These are phyloP conservation scores for Mola mola DNA, from an alignment of 2,113 vertebrate genomes.

Conservation along the genomic window DNA sequence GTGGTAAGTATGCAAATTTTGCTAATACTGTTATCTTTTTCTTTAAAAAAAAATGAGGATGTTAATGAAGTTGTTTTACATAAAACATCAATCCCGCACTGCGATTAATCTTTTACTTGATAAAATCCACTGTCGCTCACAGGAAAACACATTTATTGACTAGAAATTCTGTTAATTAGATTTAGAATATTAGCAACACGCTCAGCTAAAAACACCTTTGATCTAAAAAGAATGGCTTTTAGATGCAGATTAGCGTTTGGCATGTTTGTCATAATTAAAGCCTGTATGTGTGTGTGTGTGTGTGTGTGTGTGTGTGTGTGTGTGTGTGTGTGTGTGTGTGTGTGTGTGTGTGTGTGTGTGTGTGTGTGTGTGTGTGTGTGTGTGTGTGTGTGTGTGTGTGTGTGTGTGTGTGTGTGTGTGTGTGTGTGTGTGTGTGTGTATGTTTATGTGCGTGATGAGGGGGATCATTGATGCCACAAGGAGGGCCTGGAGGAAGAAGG, in stretches of 20 bases:
- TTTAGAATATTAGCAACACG: conserved; percentile 65
- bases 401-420: conserved; percentile 47
- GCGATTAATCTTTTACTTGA: conserved; percentile 21
- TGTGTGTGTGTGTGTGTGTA: conserved; percentile 14
- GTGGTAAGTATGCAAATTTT: conserved; percentile 25
- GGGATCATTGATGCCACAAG: conserved; percentile 55
- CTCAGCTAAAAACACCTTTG: conserved; percentile 70
- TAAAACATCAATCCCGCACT: too few relatives aligned
- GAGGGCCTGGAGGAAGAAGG: conserved; percentile 46
- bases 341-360: conserved; percentile 28
- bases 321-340: conserved; percentile 39
- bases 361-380: conserved; percentile 50
- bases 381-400: conserved; percentile 30
- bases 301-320: conserved; percentile 14
- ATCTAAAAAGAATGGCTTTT: conserved; percentile 74
- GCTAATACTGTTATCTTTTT: not conserved
- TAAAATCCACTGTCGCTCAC: conserved; percentile 23
- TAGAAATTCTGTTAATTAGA: conserved; percentile 56
- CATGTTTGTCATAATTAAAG: conserved; percentile 77
- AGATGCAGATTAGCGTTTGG: conserved; percentile 73
- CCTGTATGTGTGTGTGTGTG: conserved; percentile 50
- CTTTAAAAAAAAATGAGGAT: too few relatives aligned
- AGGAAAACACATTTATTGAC: conserved; percentile 58
- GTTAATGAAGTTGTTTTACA: too few relatives aligned
- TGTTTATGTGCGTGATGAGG: conserved; percentile 39